A percentile compares a stretch with the other conserved stretches of the same genome.
These are phyloP conservation scores for Hozukius guyotensis DNA, from an alignment of 2,797 vertebrate genomes.

Conservation along the genomic window DNA sequence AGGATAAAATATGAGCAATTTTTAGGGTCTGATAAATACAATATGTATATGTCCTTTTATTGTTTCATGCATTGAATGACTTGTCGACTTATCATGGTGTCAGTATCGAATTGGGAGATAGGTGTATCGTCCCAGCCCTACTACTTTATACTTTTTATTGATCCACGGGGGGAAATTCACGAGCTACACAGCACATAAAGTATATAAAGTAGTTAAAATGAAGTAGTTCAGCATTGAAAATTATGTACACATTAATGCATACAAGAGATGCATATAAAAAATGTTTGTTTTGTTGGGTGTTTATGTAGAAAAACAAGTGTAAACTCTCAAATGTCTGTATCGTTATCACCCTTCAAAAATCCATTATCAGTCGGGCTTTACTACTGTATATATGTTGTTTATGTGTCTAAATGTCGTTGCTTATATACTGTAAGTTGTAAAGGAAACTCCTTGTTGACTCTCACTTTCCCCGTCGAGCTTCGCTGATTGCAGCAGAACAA, in stretches of 20 bases:
- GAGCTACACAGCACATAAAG: neutral
- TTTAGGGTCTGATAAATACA: neutral
- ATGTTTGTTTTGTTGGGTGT: neutral
- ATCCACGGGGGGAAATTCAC: neutral
- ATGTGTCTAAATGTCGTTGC: constrained; percentile 16
- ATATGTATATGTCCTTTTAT: neutral
- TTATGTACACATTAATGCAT: too few species aligned
- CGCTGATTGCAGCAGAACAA: constrained; percentile 53
- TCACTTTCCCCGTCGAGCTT: constrained; percentile 52
- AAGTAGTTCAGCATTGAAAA: too few species aligned
- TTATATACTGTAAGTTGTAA: constrained; percentile 14
- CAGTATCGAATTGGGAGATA: too few species aligned
- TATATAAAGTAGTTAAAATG: neutral
- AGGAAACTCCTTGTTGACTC: constrained; percentile 47
- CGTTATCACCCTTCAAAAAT: neutral
- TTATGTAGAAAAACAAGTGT: neutral
- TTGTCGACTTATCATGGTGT: too few species aligned
- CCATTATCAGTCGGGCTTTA: neutral
- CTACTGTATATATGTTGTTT: neutral
- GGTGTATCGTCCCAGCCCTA: too few species aligned
- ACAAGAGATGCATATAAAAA: neutral
- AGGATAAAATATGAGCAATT: neutral
- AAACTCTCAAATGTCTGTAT: neutral
- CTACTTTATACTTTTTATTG: too few species aligned
- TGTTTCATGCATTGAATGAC: neutral